Base-by-base conservation (phyloP, 1,140 invertebrate species). In the Heliconius congener region DNA sequence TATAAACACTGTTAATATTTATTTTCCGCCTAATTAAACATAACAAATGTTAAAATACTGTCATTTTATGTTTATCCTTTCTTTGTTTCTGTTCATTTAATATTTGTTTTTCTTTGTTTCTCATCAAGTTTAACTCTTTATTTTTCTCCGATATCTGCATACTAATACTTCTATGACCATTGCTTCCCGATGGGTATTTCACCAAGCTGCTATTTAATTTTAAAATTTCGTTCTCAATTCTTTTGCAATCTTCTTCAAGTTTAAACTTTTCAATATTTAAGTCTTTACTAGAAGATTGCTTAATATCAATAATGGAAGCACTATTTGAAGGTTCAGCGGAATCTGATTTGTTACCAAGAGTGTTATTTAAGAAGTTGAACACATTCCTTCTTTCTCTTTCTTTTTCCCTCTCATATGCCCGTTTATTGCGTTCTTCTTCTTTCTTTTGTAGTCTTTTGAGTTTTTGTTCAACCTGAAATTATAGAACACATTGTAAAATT, bases 361-460 rank as follows among this genome's bases (percentile, higher is more conserved):
- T 96, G 55, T 95, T 95, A 88, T 98, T 98, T 16, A 98, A 95
- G 87, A 98, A 97, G 88, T 97, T 96, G 91, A 98, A 98, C 16
- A 98, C 96, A 92, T 97, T 95, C 74, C 94, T 94, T 82, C 94
- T 91, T 80, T 96, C 95, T 11, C 91, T 93, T 78, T 96, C 91
- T 66, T 96, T 95, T 79, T 95, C 95, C 37, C 94, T 94, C 82
- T 96, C 95, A 83, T 96, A 97, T 70, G 95, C 95, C 86, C 95
- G 96, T 81, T 95, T 94, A 81, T 95, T 95, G 71, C 95, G 93
- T 60, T 95, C 95, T 85, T 96, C 96, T 90, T 96, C 95, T 88
- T 95, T 96, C 83, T 95, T 95, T 90, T 96, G 95, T 83, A 96
- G 88, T 80, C 95, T 95, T 84, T 96, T 96, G 50, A 97, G 89